A percentile compares a stretch with the other conserved stretches of the same genome.
Conservation (phyloP, 2,113 vertebrate species). For the Poecile atricapillus region DNA sequence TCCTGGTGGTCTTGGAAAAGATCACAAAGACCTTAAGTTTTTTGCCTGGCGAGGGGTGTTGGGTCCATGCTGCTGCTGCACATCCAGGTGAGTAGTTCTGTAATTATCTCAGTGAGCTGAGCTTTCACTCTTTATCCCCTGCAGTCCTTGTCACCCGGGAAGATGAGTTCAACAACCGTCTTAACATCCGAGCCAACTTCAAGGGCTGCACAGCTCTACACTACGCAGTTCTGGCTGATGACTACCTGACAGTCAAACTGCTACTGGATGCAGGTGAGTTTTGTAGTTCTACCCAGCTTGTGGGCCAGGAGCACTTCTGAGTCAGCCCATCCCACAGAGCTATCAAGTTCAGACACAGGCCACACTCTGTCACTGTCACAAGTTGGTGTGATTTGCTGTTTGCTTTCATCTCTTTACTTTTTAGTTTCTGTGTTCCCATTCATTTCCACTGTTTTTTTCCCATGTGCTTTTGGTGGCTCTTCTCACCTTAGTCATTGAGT, state of each 20-base stretch:
- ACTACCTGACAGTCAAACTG: constrained; percentile 74
- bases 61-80: neutral
- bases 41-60: neutral
- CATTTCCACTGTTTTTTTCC: neutral
- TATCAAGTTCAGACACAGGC: neutral
- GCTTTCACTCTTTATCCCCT: neutral
- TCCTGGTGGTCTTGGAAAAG: neutral
- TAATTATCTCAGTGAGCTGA: neutral
- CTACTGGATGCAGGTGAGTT: constrained; percentile 86
- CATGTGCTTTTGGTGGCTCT: neutral
- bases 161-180: constrained; percentile 91
- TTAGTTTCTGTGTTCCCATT: neutral
- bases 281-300: fast-evolving
- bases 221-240: constrained; percentile 89
- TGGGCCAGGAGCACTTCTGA: neutral
- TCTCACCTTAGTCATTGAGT: neutral
- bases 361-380: neutral
- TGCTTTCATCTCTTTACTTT: neutral
- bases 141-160: constrained; percentile 91
- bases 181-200: constrained; percentile 91
- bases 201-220: constrained; percentile 90
- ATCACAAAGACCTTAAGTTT: neutral
- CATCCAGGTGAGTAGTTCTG: fast-evolving
- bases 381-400: neutral
- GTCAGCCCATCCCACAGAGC: no score